A percentile compares a stretch with the other conserved stretches of the same genome.
Conservation (phyloP, 1,140 invertebrate genomes). For the Chymomyza costata region DNA sequence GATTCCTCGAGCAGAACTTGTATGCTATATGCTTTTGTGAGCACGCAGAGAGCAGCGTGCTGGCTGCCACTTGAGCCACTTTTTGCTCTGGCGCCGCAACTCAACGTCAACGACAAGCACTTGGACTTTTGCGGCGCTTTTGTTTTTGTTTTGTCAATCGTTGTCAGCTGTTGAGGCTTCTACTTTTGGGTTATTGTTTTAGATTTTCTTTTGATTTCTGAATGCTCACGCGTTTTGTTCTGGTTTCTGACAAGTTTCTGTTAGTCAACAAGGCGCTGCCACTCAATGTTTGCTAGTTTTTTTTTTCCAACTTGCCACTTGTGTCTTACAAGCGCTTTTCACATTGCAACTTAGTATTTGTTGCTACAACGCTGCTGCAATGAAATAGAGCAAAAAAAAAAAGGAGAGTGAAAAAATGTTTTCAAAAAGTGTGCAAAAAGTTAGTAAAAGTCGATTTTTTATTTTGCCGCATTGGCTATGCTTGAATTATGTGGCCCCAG, state of each 20-base stretch:
- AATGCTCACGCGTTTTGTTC: conserved; percentile 11
- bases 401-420: conserved; percentile 36
- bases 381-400: conserved; percentile 31
- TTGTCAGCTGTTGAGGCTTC: conserved; percentile 23
- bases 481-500: conserved; percentile 55
- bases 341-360: conserved; percentile 66
- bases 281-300: conserved; percentile 8
- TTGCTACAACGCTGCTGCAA: conserved; percentile 33
- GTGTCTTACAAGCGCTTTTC: conserved; percentile 47
- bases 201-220: conserved; percentile 7
- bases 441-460: conserved; percentile 18
- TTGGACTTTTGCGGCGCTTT: conserved; percentile 26
- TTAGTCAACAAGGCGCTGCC: conserved; percentile 8
- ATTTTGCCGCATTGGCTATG: conserved; percentile 33
- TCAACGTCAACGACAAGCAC: conserved; percentile 23
- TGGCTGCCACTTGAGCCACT: conserved; percentile 48
- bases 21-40: conserved; percentile 25
- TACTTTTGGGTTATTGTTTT: conserved; percentile 13
- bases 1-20: conserved; percentile 6
- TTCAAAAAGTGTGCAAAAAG: conserved; percentile 12
- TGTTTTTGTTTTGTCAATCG: conserved; percentile 69
- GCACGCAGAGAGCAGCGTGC: too few species aligned
- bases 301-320: conserved; percentile 51
- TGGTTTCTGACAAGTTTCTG: conserved; percentile 36
- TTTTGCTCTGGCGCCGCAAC: background rate